Conservation (phyloP, 2,113 vertebrate genomes). For the Limnothrissa miodon region DNA sequence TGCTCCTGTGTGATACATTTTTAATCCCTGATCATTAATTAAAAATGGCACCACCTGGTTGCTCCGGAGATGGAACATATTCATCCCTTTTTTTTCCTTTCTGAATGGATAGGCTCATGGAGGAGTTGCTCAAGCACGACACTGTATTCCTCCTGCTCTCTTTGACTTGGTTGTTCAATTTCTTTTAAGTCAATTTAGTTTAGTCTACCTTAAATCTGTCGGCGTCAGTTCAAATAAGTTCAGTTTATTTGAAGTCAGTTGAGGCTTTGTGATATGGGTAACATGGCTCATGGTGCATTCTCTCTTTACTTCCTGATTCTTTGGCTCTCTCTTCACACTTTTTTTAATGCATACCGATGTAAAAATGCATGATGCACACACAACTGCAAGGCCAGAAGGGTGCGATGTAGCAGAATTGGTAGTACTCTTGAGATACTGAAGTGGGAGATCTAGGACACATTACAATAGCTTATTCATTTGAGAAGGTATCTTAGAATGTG, state of each 20-base stretch:
- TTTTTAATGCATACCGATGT: not conserved
- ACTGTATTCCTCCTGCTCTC: not conserved
- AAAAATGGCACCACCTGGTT: slow-evolving; percentile 42
- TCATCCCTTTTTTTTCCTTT: not conserved
- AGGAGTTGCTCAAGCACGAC: not conserved
- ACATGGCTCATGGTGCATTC: not conserved
- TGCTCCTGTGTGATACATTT: slow-evolving; percentile 48
- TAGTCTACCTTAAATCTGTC: not conserved
- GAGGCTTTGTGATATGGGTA: not conserved
- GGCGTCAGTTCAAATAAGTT: not conserved
- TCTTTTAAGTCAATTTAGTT: not conserved
- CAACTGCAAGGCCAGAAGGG: not conserved
- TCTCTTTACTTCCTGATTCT: not conserved
- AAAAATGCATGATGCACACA: not conserved
- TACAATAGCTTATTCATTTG: not conserved
- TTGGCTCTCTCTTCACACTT: not conserved
- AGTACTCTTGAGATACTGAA: not conserved
- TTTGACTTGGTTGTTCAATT: not conserved
- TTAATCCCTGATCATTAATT: slow-evolving; percentile 50
- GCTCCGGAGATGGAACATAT: not conserved
- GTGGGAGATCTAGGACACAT: not conserved
- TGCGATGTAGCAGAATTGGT: not conserved
- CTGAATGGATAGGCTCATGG: not conserved
- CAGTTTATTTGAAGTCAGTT: not conserved
- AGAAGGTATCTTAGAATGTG: not conserved